A percentile compares a stretch with the other conserved stretches of the same genome.
Evolutionary conservation across 2,113 vertebrate genomes (phyloP).

Genomic region (Porphyrio hochstetteri): DNA sequence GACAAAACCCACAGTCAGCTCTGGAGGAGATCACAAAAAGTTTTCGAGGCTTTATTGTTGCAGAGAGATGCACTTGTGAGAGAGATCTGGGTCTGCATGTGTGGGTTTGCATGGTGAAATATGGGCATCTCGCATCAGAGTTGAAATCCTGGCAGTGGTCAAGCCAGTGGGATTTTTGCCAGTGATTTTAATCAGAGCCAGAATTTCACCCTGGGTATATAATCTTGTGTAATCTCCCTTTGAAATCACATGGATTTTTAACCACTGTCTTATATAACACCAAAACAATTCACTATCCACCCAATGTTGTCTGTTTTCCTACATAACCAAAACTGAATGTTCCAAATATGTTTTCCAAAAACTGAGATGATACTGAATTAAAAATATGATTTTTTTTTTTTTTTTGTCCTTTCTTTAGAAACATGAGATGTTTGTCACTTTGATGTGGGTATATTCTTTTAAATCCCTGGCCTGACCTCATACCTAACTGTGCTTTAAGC

Average conservation of each 20-base stretch:
- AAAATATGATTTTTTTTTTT: background rate
- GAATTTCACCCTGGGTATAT: slow-evolving; percentile 56
- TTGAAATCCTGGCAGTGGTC: slow-evolving; percentile 19
- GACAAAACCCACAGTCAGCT: background rate
- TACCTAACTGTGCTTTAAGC: background rate
- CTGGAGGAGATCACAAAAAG: background rate
- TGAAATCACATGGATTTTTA: slow-evolving; percentile 52
- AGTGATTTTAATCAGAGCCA: slow-evolving; percentile 45
- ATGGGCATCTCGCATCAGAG: background rate
- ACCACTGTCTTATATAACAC: slow-evolving; percentile 30
- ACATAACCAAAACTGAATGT: background rate
- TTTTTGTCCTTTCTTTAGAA: fast-evolving
- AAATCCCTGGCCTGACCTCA: background rate
- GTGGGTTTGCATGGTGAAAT: background rate
- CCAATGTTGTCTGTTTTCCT: background rate
- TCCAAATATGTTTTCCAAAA: background rate
- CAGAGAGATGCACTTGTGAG: background rate
- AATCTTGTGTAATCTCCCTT: slow-evolving; percentile 59
- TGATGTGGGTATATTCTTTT: background rate
- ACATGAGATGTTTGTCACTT: background rate
- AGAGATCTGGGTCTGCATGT: background rate
- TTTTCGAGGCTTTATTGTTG: background rate
- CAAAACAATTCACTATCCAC: background rate
- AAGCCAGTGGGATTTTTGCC: slow-evolving; percentile 13
- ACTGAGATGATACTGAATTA: background rate